These are phyloP conservation scores for Etia nguti DNA, from an alignment of 2,113 vertebrate genomes.

Conservation along the genomic window DNA sequence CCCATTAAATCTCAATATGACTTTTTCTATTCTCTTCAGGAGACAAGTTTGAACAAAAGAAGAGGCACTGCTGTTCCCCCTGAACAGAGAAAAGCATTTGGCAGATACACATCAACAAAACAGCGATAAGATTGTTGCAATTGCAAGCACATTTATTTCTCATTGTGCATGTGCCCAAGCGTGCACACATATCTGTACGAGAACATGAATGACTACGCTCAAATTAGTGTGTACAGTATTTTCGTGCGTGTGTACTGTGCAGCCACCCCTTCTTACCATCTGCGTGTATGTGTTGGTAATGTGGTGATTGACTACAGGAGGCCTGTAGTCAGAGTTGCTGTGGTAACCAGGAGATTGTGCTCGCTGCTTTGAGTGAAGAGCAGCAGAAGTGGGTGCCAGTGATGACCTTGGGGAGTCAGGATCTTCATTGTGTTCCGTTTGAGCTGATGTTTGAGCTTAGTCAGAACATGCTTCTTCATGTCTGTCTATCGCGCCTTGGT, in stretches of 20 bases:
- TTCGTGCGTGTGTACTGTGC: neutral
- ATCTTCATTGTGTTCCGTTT: slow-evolving; percentile 31
- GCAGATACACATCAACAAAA: slow-evolving; percentile 3
- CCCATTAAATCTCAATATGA: neutral
- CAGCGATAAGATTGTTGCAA: neutral
- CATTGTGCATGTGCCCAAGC: neutral
- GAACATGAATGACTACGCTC: neutral
- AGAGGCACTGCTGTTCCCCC: neutral
- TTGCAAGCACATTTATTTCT: neutral
- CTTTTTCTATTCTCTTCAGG: neutral
- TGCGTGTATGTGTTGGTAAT: slow-evolving; percentile 32
- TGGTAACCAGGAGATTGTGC: slow-evolving; percentile 59
- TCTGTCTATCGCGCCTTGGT: neutral
- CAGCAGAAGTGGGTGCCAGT: slow-evolving; percentile 32
- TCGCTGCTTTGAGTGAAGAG: slow-evolving; percentile 23
- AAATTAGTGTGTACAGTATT: neutral
- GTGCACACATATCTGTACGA: neutral
- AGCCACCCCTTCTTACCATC: slow-evolving; percentile 10
- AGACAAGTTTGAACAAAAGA: neutral
- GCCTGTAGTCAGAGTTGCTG: slow-evolving; percentile 59
- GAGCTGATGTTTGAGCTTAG: neutral
- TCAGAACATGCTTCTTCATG: neutral
- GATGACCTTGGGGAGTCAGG: slow-evolving; percentile 60
- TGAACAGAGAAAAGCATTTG: neutral
- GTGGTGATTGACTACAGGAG: slow-evolving; percentile 34